A percentile compares a stretch with the other conserved stretches of the same genome.
These are phyloP conservation scores for Pentalonia nigronervosa DNA, from an alignment of 1,140 invertebrate genomes.

Conservation along the genomic window DNA sequence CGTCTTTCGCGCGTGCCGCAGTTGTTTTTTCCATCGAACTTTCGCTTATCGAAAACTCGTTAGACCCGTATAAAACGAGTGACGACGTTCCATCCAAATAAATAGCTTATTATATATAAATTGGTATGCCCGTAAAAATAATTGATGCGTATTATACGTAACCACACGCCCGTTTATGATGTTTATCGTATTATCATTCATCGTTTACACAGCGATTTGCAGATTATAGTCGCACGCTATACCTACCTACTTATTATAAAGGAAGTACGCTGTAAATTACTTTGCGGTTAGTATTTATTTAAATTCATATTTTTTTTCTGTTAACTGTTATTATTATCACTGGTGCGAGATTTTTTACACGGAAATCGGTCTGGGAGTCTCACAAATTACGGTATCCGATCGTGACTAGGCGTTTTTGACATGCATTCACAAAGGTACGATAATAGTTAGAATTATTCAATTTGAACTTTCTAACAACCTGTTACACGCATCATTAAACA, in stretches of 20 bases:
- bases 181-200: background rate
- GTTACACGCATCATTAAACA: background rate
- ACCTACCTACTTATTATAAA: background rate
- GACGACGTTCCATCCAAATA: background rate
- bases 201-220: background rate
- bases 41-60: background rate
- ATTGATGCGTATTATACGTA: background rate
- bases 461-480: background rate
- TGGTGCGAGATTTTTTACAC: background rate
- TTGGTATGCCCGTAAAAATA: background rate
- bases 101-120: background rate
- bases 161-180: background rate
- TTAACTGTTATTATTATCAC: background rate
- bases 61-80: background rate
- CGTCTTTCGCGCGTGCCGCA: background rate
- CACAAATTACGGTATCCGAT: background rate
- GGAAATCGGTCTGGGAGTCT: background rate
- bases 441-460: constrained; percentile 2
- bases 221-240: background rate
- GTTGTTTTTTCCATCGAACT: background rate
- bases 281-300: background rate
- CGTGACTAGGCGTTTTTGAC: background rate
- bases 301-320: background rate
- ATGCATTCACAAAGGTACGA: background rate
- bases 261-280: background rate